Base-by-base conservation (phyloP, 92 coral and sea anemone species). In the Hydrozoanthus gracilis region DNA sequence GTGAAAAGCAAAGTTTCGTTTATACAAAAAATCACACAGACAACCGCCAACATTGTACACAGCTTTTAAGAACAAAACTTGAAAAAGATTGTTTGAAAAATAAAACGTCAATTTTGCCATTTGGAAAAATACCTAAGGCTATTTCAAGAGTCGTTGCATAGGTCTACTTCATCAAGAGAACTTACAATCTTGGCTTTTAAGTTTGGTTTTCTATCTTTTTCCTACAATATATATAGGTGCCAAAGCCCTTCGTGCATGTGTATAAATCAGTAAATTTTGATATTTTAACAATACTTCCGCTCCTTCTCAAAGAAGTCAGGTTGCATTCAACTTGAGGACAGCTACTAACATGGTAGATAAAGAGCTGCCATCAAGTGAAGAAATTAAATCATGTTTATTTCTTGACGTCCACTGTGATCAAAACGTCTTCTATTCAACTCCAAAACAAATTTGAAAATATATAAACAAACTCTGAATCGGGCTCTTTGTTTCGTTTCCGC, bases 401-500 rank as follows among this genome's bases (percentile, higher is more conserved):
- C 4, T 68, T 14, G 27, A 77, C 51, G 27, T 77, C 82, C 66
- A 48, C 10, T 44, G n/a, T 55, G 67, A 15, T 27, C 48, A 54
- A 77, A 77, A 77, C 66, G 66, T 55, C 58, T 39, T 77, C 67
- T 54, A 77, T 77, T 77, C 82, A 77, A 39, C 69, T 52, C 20
- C 82, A 77, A 77, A 77, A 77, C 82, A 77, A 39, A 46, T 14
- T n/a, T 39, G 66, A 77, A 77, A 77, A 56, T 77, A 2, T 44
- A 77, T 77, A 54, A 77, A 77, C 66, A 77, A 77, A 52, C 68
- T 54, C 16, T 55, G 49, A 56, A 27, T 77, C 67, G 69, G 69
- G 68, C 67, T 54, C 82, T 77, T 77, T 77, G 69, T 67, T 77
- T 77, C 82, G 68, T 45, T 77, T 77, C 82, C 82, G 82, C 39